Conservation (phyloP, 2,888 invertebrate species). For the Netelia inedita region DNA sequence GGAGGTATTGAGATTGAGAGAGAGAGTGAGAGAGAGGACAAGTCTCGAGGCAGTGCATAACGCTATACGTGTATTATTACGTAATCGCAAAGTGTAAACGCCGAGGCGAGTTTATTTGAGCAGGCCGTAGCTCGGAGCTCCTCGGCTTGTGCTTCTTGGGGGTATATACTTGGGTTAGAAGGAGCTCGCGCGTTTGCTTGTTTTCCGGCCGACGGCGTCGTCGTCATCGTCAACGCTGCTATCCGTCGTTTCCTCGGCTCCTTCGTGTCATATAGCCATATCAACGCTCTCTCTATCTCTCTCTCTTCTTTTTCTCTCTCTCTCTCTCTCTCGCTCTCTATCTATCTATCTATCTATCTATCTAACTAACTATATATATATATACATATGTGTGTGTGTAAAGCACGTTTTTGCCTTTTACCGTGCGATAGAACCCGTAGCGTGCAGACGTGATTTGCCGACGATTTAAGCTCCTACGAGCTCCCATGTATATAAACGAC, state of each 20-base stretch:
- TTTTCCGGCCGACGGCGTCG: constrained; percentile 67
- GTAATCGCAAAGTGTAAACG: constrained; percentile 79
- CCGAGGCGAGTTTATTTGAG: constrained; percentile 77
- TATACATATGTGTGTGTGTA: neutral
- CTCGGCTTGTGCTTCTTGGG: constrained; percentile 4
- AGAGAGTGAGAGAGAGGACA: too few species aligned
- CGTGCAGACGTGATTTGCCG: constrained; percentile 42
- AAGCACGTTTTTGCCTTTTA: neutral
- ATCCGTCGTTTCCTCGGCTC: constrained; percentile 38
- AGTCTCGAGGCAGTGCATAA: constrained; percentile 28
- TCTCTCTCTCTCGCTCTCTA: too few species aligned
- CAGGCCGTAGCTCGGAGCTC: constrained; percentile 40
- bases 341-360: too few species aligned
- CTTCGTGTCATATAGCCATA: constrained; percentile 47
- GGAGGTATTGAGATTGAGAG: neutral
- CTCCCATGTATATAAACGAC: neutral
- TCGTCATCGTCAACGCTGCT: constrained; percentile 36
- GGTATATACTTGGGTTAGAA: constrained; percentile 27
- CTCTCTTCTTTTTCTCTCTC: too few species aligned
- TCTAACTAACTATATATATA: neutral
- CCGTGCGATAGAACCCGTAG: constrained; percentile 13
- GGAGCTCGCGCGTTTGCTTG: constrained; percentile 64
- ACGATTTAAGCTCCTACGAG: constrained; percentile 38
- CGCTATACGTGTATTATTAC: constrained; percentile 74
- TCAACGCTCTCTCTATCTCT: too few species aligned